Base-by-base conservation (phyloP, 2,113 vertebrate species). In the Aviceda subcristata region DNA sequence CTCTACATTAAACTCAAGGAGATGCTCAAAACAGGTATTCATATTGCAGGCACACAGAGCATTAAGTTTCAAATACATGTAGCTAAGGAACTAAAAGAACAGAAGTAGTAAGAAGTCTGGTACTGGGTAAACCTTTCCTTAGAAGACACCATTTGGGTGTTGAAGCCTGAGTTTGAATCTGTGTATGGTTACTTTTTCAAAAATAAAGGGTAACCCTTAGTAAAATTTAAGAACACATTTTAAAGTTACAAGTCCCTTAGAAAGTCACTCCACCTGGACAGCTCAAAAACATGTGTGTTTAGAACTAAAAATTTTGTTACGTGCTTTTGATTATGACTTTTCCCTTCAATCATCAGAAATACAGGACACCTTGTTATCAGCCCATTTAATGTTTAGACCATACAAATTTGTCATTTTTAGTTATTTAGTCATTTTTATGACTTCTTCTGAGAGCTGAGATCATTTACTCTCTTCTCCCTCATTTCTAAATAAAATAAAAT, bases 291-390 rank as follows among this genome's bases (percentile, higher is more conserved):
- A 32, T 3, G 32, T 86, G n/a, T 45, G 71, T 90, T 62, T 34
- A 88, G 66, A 85, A 75, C 15, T 24, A 48, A 74, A 53, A 77
- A 9, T 4, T 73, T 84, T 66, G 56, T 51, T 86, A 71, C 0
- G 0, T 95, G 93, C 89, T 91, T 92, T 90, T 85, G 50, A 87
- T 77, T n/a, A 63, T 56, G 73, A 81, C 26, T 85, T 82, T 76
- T 84, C 26, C 59, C 19, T 91, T 78, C 87, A 63, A 27, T 10
- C 43, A 32, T 34, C 34, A 86, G n/a, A 89, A 91, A 96, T 23
- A 56, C 18, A 89, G 91, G 66, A 96, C 94, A 90, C 66, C 86
- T 84, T 45, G 77, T 97, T 87, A 93, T 87, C 48, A 93, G 51
- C 66, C 30, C 51, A 79, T 67, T 95, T 89, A 84, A 95, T 82